phyloP scores from a whole-genome alignment of 1,140 invertebrate genomes.

The Archivesica marissinica region DNA sequence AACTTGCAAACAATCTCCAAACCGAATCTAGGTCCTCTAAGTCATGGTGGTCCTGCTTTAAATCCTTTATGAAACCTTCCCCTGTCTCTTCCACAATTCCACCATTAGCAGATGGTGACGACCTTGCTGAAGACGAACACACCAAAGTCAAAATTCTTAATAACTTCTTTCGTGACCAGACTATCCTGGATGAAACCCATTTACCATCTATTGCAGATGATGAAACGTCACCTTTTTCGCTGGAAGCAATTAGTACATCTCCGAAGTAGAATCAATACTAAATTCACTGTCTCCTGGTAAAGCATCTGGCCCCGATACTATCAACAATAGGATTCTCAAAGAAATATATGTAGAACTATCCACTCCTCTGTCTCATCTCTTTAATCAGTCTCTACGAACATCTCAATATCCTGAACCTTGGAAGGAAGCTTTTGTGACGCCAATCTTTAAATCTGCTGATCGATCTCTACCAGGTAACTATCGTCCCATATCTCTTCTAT shows the following conservation, averaged over 20 bases:
- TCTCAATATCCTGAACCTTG: background rate
- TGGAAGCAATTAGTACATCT: background rate
- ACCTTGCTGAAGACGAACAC: background rate
- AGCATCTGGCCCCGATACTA: background rate
- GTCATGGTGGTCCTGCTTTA: background rate
- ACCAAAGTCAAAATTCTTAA: constrained; percentile 12
- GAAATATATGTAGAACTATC: background rate
- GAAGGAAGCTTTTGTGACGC: background rate
- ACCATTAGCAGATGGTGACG: background rate
- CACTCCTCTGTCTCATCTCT: too few relatives aligned
- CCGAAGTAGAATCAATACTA: background rate
- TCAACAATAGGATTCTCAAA: background rate
- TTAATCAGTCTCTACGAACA: too few relatives aligned
- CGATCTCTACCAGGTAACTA: too few relatives aligned
- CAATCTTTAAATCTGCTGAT: too few relatives aligned
- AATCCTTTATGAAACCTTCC: background rate
- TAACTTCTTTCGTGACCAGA: background rate
- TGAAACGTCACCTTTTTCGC: background rate
- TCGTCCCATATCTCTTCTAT: too few relatives aligned
- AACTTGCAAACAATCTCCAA: background rate
- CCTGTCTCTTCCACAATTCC: background rate
- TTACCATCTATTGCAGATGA: background rate
- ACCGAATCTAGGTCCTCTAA: background rate
- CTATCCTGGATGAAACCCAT: background rate
- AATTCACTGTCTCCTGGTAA: background rate